Percentiles rank a stretch among this genome's conserved stretches.
phyloP scores from a whole-genome alignment of 2,888 invertebrate genomes.

The Arge pagana region DNA sequence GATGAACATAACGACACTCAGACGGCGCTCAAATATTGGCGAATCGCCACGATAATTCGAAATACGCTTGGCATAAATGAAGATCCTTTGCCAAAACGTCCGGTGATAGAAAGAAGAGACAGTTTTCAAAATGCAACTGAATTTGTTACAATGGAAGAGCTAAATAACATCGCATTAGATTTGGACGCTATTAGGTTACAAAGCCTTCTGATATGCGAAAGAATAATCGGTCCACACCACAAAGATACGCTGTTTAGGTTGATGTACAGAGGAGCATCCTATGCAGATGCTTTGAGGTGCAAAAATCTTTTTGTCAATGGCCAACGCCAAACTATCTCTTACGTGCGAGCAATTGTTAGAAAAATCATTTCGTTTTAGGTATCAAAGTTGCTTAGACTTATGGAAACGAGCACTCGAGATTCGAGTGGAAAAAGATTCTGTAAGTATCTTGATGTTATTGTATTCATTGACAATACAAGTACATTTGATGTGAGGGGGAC shows the following conservation, averaged over 20 bases:
- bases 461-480: not conserved
- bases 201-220: conserved; percentile 83
- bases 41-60: conserved; percentile 73
- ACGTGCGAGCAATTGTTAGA: not conserved
- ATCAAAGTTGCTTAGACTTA: conserved; percentile 84
- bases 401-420: conserved; percentile 85
- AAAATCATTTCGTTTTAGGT: conserved; percentile 46
- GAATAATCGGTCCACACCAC: conserved; percentile 84
- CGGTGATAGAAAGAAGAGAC: conserved; percentile 62
- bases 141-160: conserved; percentile 73
- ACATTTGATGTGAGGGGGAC: not conserved
- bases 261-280: conserved; percentile 75
- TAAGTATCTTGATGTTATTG: conserved; percentile 52
- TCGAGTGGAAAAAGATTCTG: conserved; percentile 77
- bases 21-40: conserved; percentile 78
- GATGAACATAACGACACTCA: conserved; percentile 83
- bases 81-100: conserved; percentile 60
- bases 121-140: conserved; percentile 74
- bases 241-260: conserved; percentile 84
- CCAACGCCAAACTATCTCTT: not conserved
- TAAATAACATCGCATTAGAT: conserved; percentile 76
- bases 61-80: conserved; percentile 37
- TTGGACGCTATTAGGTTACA: conserved; percentile 86
- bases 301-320: not conserved
- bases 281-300: conserved; percentile 70